phyloP scores from a whole-genome alignment of 2,888 invertebrate species.

The Nomada hirtipes region DNA sequence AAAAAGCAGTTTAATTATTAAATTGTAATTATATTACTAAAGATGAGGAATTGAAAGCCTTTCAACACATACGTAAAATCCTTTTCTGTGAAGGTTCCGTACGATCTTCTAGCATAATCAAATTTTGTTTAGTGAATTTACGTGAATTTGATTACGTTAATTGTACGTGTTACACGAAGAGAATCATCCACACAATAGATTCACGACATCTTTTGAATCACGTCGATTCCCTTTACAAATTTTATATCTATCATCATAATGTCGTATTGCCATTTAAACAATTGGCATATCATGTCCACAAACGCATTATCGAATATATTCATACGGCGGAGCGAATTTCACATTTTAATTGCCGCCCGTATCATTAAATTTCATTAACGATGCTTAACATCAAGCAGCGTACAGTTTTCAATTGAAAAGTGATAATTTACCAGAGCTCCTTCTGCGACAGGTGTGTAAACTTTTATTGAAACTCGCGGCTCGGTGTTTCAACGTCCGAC shows the following conservation, averaged over 20 bases:
- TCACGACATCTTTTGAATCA: too few species aligned
- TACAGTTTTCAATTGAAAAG: too few species aligned
- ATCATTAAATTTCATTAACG: neutral
- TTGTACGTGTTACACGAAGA: neutral
- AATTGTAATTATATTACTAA: neutral
- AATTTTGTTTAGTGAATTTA: neutral
- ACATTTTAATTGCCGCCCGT: neutral
- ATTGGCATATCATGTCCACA: neutral
- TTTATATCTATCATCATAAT: neutral
- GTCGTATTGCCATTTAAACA: neutral
- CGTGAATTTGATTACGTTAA: neutral
- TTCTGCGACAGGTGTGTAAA: too few species aligned
- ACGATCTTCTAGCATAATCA: neutral
- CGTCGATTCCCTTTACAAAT: neutral
- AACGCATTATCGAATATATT: conserved; percentile 18
- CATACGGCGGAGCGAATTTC: conserved; percentile 20
- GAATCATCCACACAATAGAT: neutral
- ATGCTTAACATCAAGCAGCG: neutral
- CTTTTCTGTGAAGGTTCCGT: too few species aligned
- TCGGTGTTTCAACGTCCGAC: too few species aligned
- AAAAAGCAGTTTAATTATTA: neutral
- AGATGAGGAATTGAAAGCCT: neutral
- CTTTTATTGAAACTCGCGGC: too few species aligned
- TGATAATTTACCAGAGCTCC: too few species aligned
- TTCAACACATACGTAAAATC: conserved; percentile 28